These are phyloP conservation scores for Heliconius erato DNA, from an alignment of 2,888 invertebrate species.

Conservation along the genomic window DNA sequence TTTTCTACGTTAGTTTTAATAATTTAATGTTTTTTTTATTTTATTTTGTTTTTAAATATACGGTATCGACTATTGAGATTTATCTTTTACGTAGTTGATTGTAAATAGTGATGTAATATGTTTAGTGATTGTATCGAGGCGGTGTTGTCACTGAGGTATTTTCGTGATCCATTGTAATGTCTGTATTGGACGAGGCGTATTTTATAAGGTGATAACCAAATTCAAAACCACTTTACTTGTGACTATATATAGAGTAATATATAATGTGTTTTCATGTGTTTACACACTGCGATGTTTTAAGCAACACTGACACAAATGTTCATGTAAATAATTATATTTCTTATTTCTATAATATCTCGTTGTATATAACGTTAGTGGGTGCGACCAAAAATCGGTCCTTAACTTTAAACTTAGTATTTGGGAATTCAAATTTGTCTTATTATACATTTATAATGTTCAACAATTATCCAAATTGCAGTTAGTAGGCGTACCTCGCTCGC, in stretches of 20 bases:
- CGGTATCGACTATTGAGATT: constrained; percentile 22
- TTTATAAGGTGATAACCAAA: constrained; percentile 7
- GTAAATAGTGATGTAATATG: background rate
- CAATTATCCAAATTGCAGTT: background rate
- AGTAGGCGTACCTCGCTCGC: background rate
- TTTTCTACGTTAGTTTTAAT: constrained; percentile 41
- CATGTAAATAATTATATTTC: background rate
- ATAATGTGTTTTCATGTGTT: background rate
- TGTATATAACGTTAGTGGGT: constrained; percentile 5
- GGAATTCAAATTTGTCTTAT: constrained; percentile 52
- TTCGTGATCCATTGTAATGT: background rate
- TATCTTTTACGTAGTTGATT: constrained; percentile 7
- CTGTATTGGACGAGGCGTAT: background rate
- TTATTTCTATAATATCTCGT: background rate
- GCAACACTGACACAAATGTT: background rate
- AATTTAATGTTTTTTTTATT: constrained; percentile 37
- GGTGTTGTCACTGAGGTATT: background rate
- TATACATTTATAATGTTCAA: background rate
- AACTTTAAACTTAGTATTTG: constrained; percentile 43
- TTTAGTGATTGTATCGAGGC: background rate
- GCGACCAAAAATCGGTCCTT: constrained; percentile 67
- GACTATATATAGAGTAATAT: constrained; percentile 12
- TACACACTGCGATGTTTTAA: background rate
- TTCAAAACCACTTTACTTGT: background rate
- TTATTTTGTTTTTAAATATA: background rate